Conservation (phyloP, 1,140 invertebrate species). For the Rhopalosiphum padi region DNA sequence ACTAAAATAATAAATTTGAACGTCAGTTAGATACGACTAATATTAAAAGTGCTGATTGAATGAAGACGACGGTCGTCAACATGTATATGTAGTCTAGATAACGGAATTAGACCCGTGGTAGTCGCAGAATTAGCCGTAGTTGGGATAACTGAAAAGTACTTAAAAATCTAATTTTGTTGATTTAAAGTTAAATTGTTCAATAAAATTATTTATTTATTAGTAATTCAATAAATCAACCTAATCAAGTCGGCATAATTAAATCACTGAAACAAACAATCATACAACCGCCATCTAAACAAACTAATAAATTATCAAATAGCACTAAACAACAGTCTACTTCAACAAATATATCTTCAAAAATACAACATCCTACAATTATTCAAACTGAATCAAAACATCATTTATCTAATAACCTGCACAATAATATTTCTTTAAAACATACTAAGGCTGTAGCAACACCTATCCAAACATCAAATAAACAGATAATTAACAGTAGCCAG, state of each 20-base stretch:
- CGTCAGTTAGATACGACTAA: no score
- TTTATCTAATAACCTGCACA: not conserved
- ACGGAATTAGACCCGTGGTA: no score
- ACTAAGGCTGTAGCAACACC: not conserved
- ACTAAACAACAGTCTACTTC: conserved; percentile 2
- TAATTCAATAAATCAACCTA: not conserved
- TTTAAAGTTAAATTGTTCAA: not conserved
- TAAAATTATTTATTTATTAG: not conserved
- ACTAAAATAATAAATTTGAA: no score
- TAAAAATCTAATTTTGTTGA: not conserved
- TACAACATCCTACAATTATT: not conserved
- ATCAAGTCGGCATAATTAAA: not conserved
- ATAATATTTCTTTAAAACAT: not conserved
- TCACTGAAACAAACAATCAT: not conserved
- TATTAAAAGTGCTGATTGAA: no score
- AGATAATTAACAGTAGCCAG: not conserved
- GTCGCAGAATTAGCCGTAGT: no score
- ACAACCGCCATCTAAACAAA: conserved; percentile 10
- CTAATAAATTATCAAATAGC: not conserved
- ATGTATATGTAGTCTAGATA: no score
- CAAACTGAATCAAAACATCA: not conserved
- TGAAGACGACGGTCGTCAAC: no score
- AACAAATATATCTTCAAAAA: not conserved
- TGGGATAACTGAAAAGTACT: no score
- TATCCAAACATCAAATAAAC: not conserved